Base-by-base conservation (phyloP, 2,888 invertebrate species). In the Microdon myrmicae region DNA sequence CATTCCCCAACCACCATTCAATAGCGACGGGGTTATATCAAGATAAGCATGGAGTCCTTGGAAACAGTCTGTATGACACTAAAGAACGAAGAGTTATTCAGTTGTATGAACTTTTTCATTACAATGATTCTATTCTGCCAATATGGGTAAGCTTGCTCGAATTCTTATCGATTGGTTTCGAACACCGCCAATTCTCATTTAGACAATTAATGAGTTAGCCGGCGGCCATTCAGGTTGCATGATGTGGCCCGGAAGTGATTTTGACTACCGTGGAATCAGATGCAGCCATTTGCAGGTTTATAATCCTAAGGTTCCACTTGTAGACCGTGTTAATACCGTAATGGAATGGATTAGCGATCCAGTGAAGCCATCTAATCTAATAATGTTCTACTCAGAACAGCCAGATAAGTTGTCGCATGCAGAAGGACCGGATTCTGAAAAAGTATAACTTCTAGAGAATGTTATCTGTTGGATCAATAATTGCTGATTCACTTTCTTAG, bases 1-100 rank as follows among this genome's bases (percentile, higher is more conserved):
- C 90, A 1, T 87, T 87, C 72, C 87, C 89, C 0, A 90, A 90
- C 78, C 90, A 90, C 77, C 86, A 86, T 71, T 83, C 87, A 1
- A 86, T 67, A 45, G 86, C 85, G 0, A 90, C 87, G 19, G 89
- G 89, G 4, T 75, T 87, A 38, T 87, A 85, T 72, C 82, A 86
- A 1, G 88, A 88, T 74, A 81, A 78, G n/a, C 90, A 90, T 76
- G 90, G 90, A 0, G 85, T 90, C 20, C 75, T 88, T 2, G 87
- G 84, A 6, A 89, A 86, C 73, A 71, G 72, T 17, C 81, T 85
- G 69, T 87, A 82, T 71, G 87, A 88, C 73, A 80, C 81, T 0
- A 69, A 73, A 19, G 70, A 67, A 5, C 61, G 60, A 1, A 66
- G 4, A 5, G 0, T 74, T 73, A 4, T 74, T 71, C 67, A 71